A percentile compares a stretch with the other conserved stretches of the same genome.
Conservation (phyloP, 2,888 invertebrate genomes). For the Amphipyra tragopoginis region DNA sequence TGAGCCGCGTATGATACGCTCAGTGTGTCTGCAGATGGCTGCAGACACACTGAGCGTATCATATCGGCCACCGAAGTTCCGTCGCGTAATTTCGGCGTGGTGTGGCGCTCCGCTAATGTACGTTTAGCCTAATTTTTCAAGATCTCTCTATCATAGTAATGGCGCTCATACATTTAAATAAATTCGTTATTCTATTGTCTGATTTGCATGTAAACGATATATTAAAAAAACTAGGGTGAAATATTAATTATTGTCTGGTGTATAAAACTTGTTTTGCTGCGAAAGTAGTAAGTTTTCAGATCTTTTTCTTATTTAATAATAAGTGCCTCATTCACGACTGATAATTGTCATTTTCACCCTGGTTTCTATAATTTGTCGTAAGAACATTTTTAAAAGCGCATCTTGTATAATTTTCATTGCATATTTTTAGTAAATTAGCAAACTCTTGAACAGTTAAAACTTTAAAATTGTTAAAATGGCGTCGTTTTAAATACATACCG, state of each 20-base stretch:
- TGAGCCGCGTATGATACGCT: too few species aligned
- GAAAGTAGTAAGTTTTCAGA: background rate
- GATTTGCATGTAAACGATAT: conserved; percentile 15
- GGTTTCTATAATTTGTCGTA: conserved; percentile 8
- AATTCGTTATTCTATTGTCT: background rate
- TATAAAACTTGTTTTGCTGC: background rate
- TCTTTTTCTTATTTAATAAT: background rate
- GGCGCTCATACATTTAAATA: conserved; percentile 28
- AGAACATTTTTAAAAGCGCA: conserved; percentile 2
- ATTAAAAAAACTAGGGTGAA: conserved; percentile 9
- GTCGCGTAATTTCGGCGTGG: too few species aligned
- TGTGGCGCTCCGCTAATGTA: conserved; percentile 1
- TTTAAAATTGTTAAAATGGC: conserved; percentile 24
- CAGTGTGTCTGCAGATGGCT: too few species aligned
- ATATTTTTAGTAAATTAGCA: conserved; percentile 37
- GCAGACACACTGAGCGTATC: too few species aligned
- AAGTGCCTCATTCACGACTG: background rate
- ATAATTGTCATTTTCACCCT: background rate
- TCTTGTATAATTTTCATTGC: conserved; percentile 39
- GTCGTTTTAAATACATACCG: conserved; percentile 57
- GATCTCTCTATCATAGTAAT: conserved; percentile 22
- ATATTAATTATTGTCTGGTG: background rate
- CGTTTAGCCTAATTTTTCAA: conserved; percentile 14
- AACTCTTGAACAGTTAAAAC: conserved; percentile 10
- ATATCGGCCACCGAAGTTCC: too few species aligned